Percentiles rank a stretch among this genome's conserved stretches.
phyloP scores from a whole-genome alignment of 2,888 invertebrate species.

The Scaptomyza flava region DNA sequence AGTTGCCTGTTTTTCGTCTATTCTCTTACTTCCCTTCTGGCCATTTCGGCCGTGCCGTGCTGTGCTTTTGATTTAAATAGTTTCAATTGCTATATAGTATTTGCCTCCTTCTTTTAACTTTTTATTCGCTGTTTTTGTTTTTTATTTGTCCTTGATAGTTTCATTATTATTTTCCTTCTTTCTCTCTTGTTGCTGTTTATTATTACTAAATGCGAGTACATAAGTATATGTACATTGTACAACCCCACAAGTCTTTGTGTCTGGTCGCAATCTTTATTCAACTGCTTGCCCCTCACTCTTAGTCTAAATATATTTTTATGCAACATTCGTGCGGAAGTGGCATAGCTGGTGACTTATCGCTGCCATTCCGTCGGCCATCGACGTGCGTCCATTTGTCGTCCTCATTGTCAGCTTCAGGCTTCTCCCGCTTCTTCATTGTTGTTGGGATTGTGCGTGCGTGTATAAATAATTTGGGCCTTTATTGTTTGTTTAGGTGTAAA shows the following conservation, averaged over 20 bases:
- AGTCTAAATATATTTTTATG: slow-evolving; percentile 53
- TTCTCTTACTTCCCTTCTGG: background rate
- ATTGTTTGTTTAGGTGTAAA: slow-evolving; percentile 79
- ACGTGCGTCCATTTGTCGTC: slow-evolving; percentile 42
- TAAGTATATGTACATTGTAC: background rate
- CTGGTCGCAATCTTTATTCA: slow-evolving; percentile 11
- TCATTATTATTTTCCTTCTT: slow-evolving; percentile 37
- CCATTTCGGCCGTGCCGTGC: background rate
- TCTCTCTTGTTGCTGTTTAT: slow-evolving; percentile 3
- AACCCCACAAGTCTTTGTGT: background rate
- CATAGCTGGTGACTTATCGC: slow-evolving; percentile 77
- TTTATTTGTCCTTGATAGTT: slow-evolving; percentile 47
- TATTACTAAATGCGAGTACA: slow-evolving; percentile 28
- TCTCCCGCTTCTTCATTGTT: background rate
- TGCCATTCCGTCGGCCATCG: slow-evolving; percentile 66
- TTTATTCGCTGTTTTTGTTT: slow-evolving; percentile 1
- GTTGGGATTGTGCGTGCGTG: slow-evolving; percentile 61
- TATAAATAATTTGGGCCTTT: slow-evolving; percentile 76
- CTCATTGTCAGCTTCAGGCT: slow-evolving; percentile 44
- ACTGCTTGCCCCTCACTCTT: slow-evolving; percentile 7
- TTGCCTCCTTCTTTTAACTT: slow-evolving; percentile 22
- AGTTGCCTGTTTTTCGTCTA: slow-evolving; percentile 3
- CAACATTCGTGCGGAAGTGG: slow-evolving; percentile 71
- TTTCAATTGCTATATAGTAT: slow-evolving; percentile 63
- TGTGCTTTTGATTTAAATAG: slow-evolving; percentile 66